Evolutionary conservation across 2,797 vertebrate species (phyloP), one percentile per base, ranked within the genome.

Genomic region (Dermochelys coriacea): DNA sequence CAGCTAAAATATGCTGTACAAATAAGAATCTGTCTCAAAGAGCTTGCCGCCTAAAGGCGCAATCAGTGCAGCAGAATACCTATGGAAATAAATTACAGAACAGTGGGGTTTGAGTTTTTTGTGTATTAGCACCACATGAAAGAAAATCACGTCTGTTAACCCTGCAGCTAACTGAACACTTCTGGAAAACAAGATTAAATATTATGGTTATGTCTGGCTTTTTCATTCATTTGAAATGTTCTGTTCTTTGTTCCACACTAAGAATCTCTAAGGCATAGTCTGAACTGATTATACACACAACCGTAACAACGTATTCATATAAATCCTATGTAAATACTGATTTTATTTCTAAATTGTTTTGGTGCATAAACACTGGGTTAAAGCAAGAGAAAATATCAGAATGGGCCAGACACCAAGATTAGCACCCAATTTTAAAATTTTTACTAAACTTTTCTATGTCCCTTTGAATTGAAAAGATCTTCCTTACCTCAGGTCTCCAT

Each of bases 311-410:
- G 80, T 90, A 92, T 95, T 6, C 31, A 71, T 29, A 45, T 41
- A 77, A 49, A 25, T 75, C 45, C 23, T 47, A 71, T 37, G 37
- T 37, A 71, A n/a, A 71, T 71, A 47, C 25, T 77, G 27, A 49
- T 49, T 77, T 78, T 91, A 34, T 94, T 95, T 95, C 64, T 93
- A 12, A 71, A 84, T 86, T 92, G 84, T 41, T 93, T 91, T 50
- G 8, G 8, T 89, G 49, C 14, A 93, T 86, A 91, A 94, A 90
- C 78, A 90, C 74, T 94, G 93, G 89, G 82, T 7, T 95, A 51
- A 94, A 87, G 85, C 59, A 11, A 77, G 91, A 75, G 57, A 95
- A 95, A 90, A 96, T 37, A 88, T 88, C 93, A 95, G 93, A 94
- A 45, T 15, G 88, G 55, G 2, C 50, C 25, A 77, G 86, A 91